These are phyloP conservation scores for Lithobates sylvaticus DNA, from an alignment of 2,797 vertebrate genomes.

Conservation along the genomic window DNA sequence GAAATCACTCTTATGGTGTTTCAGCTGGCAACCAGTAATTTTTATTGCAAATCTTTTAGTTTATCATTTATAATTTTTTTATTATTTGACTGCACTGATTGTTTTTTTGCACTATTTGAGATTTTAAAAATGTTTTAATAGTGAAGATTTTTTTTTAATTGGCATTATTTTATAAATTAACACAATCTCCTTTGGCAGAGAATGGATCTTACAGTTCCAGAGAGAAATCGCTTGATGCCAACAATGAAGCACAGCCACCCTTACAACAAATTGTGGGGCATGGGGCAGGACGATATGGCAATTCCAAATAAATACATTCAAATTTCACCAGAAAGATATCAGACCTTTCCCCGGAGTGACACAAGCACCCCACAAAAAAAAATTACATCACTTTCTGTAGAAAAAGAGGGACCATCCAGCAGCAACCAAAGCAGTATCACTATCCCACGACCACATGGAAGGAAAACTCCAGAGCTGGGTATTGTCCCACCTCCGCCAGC, in stretches of 20 bases:
- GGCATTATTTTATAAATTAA: neutral
- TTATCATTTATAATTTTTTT: too few species aligned
- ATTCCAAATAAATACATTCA: conserved; percentile 74
- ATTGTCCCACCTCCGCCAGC: conserved; percentile 84
- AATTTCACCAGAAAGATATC: conserved; percentile 74
- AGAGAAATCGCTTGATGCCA: conserved; percentile 83
- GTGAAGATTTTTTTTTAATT: too few species aligned
- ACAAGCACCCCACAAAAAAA: conserved; percentile 70
- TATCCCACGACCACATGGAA: conserved; percentile 91
- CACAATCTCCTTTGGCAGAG: conserved; percentile 75
- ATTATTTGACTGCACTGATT: too few species aligned
- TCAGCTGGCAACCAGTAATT: too few species aligned
- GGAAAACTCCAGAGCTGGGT: conserved; percentile 90
- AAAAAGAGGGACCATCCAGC: conserved; percentile 68
- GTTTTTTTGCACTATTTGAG: too few species aligned
- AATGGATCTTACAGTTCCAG: conserved; percentile 81
- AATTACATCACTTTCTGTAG: conserved; percentile 62
- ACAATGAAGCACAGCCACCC: conserved; percentile 83
- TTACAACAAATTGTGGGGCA: conserved; percentile 88
- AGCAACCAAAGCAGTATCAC: conserved; percentile 82
- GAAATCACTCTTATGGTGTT: too few species aligned
- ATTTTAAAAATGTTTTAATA: too few species aligned
- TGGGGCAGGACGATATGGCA: conserved; percentile 80
- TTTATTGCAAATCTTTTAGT: too few species aligned
- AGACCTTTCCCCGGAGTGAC: conserved; percentile 70